A percentile compares a stretch with the other conserved stretches of the same genome.
Conservation (phyloP, 2,113 vertebrate species). For the Condylura cristata region DNA sequence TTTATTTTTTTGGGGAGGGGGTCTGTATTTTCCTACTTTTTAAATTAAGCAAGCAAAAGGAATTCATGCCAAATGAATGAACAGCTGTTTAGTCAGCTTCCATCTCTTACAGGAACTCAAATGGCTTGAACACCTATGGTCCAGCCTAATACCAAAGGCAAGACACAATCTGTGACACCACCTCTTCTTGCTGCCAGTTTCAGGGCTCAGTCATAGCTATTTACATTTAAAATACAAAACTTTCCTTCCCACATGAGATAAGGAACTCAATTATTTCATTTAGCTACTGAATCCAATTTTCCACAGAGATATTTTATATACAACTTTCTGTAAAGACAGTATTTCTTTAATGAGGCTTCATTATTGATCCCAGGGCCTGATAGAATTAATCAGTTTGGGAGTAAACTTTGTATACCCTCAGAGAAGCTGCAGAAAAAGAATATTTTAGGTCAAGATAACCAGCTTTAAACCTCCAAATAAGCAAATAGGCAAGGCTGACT, state of each 20-base stretch:
- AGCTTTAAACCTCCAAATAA: not conserved
- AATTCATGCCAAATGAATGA: not conserved
- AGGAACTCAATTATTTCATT: not conserved
- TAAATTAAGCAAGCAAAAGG: not conserved
- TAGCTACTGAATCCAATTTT: slow-evolving; percentile 23
- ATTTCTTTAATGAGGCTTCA: slow-evolving; percentile 20
- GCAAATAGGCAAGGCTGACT: not conserved
- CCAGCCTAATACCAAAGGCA: not conserved
- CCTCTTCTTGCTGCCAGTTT: not conserved
- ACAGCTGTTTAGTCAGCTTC: not conserved
- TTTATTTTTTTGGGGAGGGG: no score
- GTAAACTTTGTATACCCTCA: not conserved
- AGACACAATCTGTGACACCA: not conserved
- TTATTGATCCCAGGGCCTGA: not conserved
- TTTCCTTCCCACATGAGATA: not conserved
- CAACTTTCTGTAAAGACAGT: not conserved
- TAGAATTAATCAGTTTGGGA: not conserved
- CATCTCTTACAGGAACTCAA: slow-evolving; percentile 13
- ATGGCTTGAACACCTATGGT: not conserved
- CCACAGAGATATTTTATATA: not conserved
- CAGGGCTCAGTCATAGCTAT: not conserved
- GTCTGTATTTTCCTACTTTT: not conserved
- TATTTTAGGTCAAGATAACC: not conserved
- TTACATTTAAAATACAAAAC: not conserved
- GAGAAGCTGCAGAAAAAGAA: not conserved